Conservation (phyloP, 2,113 vertebrate genomes). For the Xiphias gladius region DNA sequence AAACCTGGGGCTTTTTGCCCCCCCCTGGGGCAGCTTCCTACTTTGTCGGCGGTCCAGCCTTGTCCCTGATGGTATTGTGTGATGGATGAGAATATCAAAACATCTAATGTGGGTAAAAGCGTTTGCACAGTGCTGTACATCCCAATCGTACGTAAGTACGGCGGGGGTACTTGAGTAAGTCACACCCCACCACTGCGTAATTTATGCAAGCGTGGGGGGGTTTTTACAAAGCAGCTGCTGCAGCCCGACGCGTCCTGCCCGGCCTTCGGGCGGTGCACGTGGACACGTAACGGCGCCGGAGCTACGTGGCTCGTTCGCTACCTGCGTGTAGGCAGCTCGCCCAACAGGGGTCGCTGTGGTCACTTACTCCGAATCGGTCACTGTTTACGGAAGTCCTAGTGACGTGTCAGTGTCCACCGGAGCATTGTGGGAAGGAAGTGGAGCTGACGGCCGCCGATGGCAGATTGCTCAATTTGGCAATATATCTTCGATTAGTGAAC, state of each 20-base stretch:
- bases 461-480: slow-evolving; percentile 58
- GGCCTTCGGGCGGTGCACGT: background rate
- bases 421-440: slow-evolving; percentile 86
- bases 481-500: slow-evolving; percentile 42
- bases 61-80: too few species aligned
- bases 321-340: fast-evolving
- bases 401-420: slow-evolving; percentile 86
- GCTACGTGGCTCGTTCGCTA: too few species aligned
- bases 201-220: too few species aligned
- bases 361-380: slow-evolving; percentile 30
- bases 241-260: background rate
- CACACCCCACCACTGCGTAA: background rate
- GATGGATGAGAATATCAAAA: too few species aligned
- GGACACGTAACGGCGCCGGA: too few species aligned
- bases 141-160: background rate
- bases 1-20: too few species aligned
- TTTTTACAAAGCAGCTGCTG: background rate
- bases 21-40: too few species aligned
- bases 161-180: background rate
- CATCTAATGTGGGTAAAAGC: too few species aligned
- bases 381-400: slow-evolving; percentile 88
- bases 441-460: slow-evolving; percentile 74
- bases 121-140: background rate
- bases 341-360: slow-evolving; percentile 69
- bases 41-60: too few species aligned